Evolutionary conservation across 2,113 vertebrate species (phyloP).

Genomic region (Pelodiscus sinensis): DNA sequence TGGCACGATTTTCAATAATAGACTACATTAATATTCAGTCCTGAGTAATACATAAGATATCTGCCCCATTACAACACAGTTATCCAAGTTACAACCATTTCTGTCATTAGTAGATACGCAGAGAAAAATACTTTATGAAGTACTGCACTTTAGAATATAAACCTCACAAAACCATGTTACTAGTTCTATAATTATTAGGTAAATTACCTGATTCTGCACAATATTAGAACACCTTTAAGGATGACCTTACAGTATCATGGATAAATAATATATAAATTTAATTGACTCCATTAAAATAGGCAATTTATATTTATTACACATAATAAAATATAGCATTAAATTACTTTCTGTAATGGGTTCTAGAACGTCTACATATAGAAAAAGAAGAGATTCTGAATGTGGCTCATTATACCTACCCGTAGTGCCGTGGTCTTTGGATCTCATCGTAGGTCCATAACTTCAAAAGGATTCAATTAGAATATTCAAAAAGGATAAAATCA

Average conservation of each 20-base stretch:
- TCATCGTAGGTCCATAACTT: not conserved
- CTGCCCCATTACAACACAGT: not conserved
- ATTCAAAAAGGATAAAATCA: conserved; percentile 17
- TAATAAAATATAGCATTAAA: conserved; percentile 24
- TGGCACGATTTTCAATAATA: not conserved
- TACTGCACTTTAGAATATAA: not conserved
- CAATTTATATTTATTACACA: conserved; percentile 27
- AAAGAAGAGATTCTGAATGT: not conserved
- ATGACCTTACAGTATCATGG: accelerated
- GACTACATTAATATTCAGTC: not conserved
- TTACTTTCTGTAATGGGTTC: not conserved
- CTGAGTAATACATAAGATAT: not conserved
- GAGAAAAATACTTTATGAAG: accelerated
- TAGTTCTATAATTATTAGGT: not conserved
- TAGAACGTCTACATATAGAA: not conserved
- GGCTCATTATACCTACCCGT: not conserved
- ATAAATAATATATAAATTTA: conserved; percentile 5
- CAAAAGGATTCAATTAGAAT: too few relatives aligned
- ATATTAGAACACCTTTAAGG: not conserved
- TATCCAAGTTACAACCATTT: not conserved
- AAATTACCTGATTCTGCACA: not conserved
- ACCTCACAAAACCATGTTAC: not conserved
- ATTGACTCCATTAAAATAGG: not conserved
- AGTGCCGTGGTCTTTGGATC: not conserved
- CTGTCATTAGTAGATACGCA: not conserved